Conservation (phyloP, 92 coral and sea anemone genomes). For the Muricea muricata region DNA sequence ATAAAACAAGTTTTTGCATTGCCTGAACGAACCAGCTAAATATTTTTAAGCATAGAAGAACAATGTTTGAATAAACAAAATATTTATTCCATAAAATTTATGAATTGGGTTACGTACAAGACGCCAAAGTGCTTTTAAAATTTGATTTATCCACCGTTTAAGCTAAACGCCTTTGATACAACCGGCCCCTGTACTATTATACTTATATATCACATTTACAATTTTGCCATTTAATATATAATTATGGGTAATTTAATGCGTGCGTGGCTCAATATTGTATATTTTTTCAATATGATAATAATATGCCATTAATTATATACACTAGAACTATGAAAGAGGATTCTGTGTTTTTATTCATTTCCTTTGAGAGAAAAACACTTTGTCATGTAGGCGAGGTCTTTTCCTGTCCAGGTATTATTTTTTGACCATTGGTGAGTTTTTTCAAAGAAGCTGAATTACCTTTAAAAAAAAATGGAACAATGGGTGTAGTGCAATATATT, state of each 20-base stretch:
- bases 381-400: neutral
- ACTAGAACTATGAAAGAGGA: neutral
- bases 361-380: neutral
- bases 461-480: no score
- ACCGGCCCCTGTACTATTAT: neutral
- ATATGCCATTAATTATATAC: neutral
- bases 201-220: neutral
- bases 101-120: no score
- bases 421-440: no score
- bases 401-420: neutral
- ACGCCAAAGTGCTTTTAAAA: no score
- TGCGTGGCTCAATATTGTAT: constrained; percentile 7
- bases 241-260: neutral
- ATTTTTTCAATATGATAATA: neutral
- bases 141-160: no score
- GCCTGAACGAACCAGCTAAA: no score
- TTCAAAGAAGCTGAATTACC: no score
- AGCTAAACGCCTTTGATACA: no score
- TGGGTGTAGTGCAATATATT: neutral
- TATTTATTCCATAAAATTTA: no score
- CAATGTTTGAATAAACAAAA: no score
- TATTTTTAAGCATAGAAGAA: no score
- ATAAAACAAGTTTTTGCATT: no score
- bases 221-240: neutral
- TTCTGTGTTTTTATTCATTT: neutral